Conservation (phyloP, 2,888 invertebrate species). For the Pristionchus entomophagus region DNA sequence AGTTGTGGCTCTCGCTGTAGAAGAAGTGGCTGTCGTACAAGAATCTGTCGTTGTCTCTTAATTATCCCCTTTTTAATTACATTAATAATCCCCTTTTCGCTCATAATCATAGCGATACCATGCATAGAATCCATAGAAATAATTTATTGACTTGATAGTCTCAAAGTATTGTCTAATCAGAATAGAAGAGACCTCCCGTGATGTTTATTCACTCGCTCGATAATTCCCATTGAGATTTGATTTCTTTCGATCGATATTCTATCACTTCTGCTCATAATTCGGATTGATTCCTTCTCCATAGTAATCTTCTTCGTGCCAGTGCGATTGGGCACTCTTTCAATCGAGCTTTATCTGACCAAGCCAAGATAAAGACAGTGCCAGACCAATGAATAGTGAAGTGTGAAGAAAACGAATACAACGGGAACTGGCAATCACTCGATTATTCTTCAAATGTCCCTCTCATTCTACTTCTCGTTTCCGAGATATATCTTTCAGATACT, state of each 20-base stretch:
- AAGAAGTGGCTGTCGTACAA: background rate
- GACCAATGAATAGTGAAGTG: background rate
- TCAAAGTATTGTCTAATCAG: slow-evolving; percentile 33
- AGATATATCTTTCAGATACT: background rate
- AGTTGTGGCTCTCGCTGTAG: background rate
- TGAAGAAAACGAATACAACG: background rate
- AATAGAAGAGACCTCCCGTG: slow-evolving; percentile 11
- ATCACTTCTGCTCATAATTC: slow-evolving; percentile 25
- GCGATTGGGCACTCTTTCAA: background rate
- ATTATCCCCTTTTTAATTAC: background rate
- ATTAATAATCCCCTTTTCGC: background rate
- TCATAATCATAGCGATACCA: slow-evolving; percentile 22
- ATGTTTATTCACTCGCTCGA: slow-evolving; percentile 1
- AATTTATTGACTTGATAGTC: slow-evolving; percentile 3
- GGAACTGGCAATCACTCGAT: background rate
- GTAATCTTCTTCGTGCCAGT: slow-evolving; percentile 27
- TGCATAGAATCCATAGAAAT: slow-evolving; percentile 4
- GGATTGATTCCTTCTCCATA: background rate
- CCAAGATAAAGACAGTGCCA: background rate
- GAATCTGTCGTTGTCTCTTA: background rate
- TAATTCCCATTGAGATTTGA: background rate
- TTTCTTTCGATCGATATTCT: slow-evolving; percentile 12
- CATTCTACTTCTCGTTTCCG: background rate
- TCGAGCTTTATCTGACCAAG: slow-evolving; percentile 1
- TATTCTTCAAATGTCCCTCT: background rate